phyloP scores from a whole-genome alignment of 2,113 vertebrate species.

The Coreoperca whiteheadi region DNA sequence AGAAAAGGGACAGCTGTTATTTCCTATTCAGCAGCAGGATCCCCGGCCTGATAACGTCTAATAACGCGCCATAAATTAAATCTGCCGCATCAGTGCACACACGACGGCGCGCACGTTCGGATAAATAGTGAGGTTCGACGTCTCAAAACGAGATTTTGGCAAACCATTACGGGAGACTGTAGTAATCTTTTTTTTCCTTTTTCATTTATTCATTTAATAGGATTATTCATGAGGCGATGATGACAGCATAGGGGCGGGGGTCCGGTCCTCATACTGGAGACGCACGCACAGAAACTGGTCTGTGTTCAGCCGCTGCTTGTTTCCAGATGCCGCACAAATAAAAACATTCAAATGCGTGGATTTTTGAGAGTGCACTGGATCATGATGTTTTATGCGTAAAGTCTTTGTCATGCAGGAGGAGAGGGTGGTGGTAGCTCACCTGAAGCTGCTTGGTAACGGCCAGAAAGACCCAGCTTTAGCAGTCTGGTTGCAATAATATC shows the following conservation, averaged over 20 bases:
- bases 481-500: too few species aligned
- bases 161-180: constrained; percentile 59
- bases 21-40: constrained; percentile 64
- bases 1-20: constrained; percentile 58
- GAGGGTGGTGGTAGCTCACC: too few species aligned
- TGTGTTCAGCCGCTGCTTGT: not conserved
- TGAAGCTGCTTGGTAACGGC: too few species aligned
- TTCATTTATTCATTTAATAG: constrained; percentile 73
- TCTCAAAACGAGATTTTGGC: constrained; percentile 71
- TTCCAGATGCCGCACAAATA: not conserved
- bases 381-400: too few species aligned
- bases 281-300: not conserved
- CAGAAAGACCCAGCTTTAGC: too few species aligned
- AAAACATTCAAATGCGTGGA: not conserved
- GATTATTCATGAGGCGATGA: constrained; percentile 72
- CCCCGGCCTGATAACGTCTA: constrained; percentile 69
- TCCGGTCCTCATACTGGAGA: constrained; percentile 15
- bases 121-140: constrained; percentile 65
- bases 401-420: not conserved
- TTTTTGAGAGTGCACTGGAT: not conserved
- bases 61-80: constrained; percentile 80
- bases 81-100: constrained; percentile 57
- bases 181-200: constrained; percentile 45
- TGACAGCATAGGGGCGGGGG: not conserved
- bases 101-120: constrained; percentile 32